phyloP scores from a whole-genome alignment of 2,113 vertebrate genomes.

The Charina bottae region DNA sequence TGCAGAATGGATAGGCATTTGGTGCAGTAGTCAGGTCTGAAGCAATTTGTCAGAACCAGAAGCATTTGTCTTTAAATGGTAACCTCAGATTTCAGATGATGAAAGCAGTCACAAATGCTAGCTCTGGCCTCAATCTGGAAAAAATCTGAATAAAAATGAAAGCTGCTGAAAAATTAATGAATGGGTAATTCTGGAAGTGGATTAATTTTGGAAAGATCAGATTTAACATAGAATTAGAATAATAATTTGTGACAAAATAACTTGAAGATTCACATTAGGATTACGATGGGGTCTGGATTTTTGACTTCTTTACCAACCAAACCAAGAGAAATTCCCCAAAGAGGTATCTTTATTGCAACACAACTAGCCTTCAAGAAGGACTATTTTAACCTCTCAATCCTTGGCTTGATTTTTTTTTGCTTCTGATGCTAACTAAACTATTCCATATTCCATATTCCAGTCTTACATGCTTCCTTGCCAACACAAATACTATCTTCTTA shows the following conservation, averaged over 20 bases:
- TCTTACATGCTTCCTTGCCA: neutral
- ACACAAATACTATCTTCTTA: neutral
- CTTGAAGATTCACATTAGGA: neutral
- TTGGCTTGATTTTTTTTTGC: neutral
- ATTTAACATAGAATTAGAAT: neutral
- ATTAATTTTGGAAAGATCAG: neutral
- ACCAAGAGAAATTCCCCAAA: neutral
- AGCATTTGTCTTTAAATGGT: neutral
- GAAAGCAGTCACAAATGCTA: neutral
- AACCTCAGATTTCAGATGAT: neutral
- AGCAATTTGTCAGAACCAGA: neutral
- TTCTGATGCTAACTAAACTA: neutral
- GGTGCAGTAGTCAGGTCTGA: no score
- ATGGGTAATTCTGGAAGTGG: neutral
- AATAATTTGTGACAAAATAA: neutral
- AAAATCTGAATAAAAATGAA: fast-evolving
- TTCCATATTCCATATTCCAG: neutral
- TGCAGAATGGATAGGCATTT: no score
- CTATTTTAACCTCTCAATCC: neutral
- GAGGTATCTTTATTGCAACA: neutral
- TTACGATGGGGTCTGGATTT: neutral
- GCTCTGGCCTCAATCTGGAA: neutral
- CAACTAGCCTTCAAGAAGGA: neutral
- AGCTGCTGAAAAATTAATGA: neutral
- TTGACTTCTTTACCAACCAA: neutral